Evolutionary conservation across 2,113 vertebrate genomes (phyloP).

Genomic region (Peucedramus taeniatus): DNA sequence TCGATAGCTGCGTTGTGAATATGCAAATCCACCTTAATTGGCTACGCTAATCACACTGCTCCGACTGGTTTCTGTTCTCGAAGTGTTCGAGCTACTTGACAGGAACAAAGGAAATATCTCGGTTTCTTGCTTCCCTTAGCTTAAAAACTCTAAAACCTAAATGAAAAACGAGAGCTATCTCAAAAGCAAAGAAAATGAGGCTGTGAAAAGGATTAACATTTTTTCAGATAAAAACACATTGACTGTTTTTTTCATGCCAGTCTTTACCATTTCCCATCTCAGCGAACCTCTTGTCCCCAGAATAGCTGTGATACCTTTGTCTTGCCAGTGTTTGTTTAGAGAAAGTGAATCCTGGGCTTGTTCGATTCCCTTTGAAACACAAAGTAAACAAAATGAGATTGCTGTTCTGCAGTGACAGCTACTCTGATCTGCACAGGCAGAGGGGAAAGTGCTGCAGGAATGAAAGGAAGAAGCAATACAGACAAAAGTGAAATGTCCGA

Average conservation of each 20-base stretch:
- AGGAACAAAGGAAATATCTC: constrained; percentile 54
- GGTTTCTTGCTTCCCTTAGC: constrained; percentile 19
- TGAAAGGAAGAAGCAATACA: constrained; percentile 1
- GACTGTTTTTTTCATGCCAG: not conserved
- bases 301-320: constrained; percentile 46
- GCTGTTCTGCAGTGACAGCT: constrained; percentile 15
- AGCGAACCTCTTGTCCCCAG: constrained; percentile 9
- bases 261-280: not conserved
- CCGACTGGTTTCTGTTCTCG: constrained; percentile 40
- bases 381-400: constrained; percentile 55
- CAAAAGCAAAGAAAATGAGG: constrained; percentile 41
- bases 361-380: constrained; percentile 56
- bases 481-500: not conserved
- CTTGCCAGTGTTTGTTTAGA: constrained; percentile 47
- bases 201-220: constrained; percentile 40
- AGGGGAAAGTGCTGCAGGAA: not conserved
- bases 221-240: constrained; percentile 38
- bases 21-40: constrained; percentile 62
- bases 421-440: constrained; percentile 2
- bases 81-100: constrained; percentile 47
- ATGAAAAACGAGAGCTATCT: constrained; percentile 40
- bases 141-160: constrained; percentile 37
- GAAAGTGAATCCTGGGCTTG: constrained; percentile 16
- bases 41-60: constrained; percentile 43
- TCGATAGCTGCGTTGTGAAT: constrained; percentile 15